Evolutionary conservation across 2,113 vertebrate genomes (phyloP).

Genomic region (Ceyx margarethae): DNA sequence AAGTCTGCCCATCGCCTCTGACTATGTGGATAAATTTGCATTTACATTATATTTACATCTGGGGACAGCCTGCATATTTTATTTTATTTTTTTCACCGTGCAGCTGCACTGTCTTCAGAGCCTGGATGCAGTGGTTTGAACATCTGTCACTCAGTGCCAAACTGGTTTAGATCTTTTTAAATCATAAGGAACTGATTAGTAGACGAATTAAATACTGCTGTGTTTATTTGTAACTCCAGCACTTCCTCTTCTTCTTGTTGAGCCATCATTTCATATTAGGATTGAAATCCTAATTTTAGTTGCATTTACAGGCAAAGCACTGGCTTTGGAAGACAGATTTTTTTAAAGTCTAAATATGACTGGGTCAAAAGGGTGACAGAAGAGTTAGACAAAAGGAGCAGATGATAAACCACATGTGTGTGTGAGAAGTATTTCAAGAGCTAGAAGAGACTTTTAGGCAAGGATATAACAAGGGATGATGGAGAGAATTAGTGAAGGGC

Average conservation of each 20-base stretch:
- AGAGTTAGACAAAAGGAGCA: neutral
- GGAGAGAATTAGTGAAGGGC: neutral
- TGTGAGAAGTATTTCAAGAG: neutral
- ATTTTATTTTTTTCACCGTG: neutral
- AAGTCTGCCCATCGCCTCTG: neutral
- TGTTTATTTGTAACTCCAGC: constrained; percentile 12
- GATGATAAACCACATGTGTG: neutral
- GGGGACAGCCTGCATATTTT: neutral
- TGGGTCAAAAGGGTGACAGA: neutral
- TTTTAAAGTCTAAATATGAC: neutral
- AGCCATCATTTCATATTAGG: constrained; percentile 36
- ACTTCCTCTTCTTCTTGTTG: constrained; percentile 45
- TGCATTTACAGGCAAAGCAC: neutral
- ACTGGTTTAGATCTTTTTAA: constrained; percentile 8
- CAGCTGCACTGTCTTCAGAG: constrained; percentile 24
- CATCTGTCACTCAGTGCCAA: neutral
- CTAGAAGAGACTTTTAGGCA: neutral
- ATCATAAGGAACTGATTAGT: neutral
- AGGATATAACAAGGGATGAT: neutral
- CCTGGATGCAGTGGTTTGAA: neutral
- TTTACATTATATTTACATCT: constrained; percentile 31
- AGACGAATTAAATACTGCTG: neutral
- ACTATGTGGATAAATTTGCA: neutral
- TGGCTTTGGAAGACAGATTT: neutral
- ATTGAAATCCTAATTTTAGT: constrained; percentile 35